phyloP scores from a whole-genome alignment of 2,888 invertebrate species.

The Stictocephala bisonia region DNA sequence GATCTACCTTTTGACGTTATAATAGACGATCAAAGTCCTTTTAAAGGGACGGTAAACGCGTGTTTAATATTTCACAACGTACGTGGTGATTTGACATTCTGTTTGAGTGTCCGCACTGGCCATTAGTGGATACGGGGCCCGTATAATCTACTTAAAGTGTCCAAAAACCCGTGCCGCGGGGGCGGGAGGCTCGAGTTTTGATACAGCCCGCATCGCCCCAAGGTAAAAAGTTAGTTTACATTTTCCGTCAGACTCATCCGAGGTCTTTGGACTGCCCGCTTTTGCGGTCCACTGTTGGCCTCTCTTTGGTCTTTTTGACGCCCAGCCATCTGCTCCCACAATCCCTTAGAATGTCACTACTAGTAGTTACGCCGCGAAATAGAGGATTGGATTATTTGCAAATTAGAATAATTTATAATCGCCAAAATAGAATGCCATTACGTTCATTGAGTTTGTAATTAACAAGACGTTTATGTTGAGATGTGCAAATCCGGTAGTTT shows the following conservation, averaged over 20 bases:
- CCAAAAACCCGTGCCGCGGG: slow-evolving; percentile 31
- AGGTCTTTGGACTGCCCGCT: background rate
- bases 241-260: no score
- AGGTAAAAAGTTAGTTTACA: slow-evolving; percentile 38
- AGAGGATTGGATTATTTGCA: no score
- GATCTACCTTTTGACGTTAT: background rate
- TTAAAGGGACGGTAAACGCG: slow-evolving; percentile 22
- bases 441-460: no score
- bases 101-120: slow-evolving; percentile 21
- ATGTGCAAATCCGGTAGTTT: no score
- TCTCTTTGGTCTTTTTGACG: slow-evolving; percentile 4
- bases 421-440: no score
- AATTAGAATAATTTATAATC: no score
- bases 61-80: slow-evolving; percentile 19
- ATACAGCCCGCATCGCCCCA: slow-evolving; percentile 29
- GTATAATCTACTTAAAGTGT: slow-evolving; percentile 45
- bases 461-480: no score
- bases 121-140: slow-evolving; percentile 38
- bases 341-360: no score
- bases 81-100: slow-evolving; percentile 25
- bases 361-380: no score
- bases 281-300: no score
- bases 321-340: background rate
- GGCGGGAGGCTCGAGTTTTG: slow-evolving; percentile 14
- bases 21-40: background rate